These are phyloP conservation scores for Periplaneta americana DNA, from an alignment of 1,140 invertebrate species.

Conservation along the genomic window DNA sequence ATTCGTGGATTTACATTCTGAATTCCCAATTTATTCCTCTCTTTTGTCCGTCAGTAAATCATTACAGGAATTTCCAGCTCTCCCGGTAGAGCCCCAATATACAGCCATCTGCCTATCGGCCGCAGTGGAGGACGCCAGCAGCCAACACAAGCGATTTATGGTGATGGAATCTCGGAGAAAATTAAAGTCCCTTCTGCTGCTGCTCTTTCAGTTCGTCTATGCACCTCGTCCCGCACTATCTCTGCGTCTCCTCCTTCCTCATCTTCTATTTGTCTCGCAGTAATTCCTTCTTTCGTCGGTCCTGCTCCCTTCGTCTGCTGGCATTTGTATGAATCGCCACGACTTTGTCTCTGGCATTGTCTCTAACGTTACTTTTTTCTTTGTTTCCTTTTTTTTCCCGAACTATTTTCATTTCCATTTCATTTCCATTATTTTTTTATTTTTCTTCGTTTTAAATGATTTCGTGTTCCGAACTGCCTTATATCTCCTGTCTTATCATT, in stretches of 20 bases:
- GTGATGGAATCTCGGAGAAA: constrained; percentile 10
- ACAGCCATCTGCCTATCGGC: neutral
- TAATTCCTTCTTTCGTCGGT: neutral
- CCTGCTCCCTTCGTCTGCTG: neutral
- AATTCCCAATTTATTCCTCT: neutral
- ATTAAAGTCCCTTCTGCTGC: constrained; percentile 1
- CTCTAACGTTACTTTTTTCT: neutral
- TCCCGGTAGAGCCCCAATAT: neutral
- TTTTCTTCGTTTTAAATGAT: neutral
- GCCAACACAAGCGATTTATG: constrained; percentile 5
- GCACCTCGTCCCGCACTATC: neutral
- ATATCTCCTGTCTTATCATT: neutral
- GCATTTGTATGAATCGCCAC: neutral
- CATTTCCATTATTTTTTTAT: neutral
- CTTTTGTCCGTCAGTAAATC: neutral
- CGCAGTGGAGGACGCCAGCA: neutral
- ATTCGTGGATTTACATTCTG: neutral
- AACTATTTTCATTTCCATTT: neutral
- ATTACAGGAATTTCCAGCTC: neutral
- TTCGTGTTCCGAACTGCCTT: neutral
- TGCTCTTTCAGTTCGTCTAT: neutral
- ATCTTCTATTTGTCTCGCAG: neutral
- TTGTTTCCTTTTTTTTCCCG: neutral
- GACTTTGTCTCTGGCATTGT: neutral
- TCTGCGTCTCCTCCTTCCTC: neutral